These are phyloP conservation scores for Colostygia pectinataria DNA, from an alignment of 2,888 invertebrate genomes.

Conservation along the genomic window DNA sequence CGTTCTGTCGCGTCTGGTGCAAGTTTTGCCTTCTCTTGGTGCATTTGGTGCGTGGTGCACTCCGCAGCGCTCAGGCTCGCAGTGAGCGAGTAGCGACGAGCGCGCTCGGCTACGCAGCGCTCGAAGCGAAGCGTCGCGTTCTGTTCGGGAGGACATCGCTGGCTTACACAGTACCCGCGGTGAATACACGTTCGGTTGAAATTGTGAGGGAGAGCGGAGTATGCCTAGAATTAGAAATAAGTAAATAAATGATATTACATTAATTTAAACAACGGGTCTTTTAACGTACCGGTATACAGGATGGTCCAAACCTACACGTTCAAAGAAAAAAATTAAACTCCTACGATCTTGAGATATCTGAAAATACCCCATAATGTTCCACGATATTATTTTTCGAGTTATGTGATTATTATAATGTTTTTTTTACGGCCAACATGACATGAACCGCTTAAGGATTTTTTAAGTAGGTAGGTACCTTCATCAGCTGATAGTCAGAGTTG, in stretches of 20 bases:
- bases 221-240: no score
- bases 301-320: no score
- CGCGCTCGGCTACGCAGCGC: constrained; percentile 33
- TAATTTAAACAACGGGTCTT: no score
- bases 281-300: no score
- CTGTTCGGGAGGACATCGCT: constrained; percentile 29
- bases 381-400: no score
- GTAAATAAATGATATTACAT: no score
- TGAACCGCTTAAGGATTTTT: neutral
- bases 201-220: neutral
- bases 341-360: no score
- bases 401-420: no score
- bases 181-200: constrained; percentile 36
- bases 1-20: constrained; percentile 15
- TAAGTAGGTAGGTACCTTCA: constrained; percentile 27
- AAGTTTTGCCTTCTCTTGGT: neutral
- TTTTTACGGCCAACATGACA: no score
- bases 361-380: no score
- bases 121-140: constrained; percentile 36
- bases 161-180: constrained; percentile 41
- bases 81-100: constrained; percentile 26
- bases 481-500: constrained; percentile 18
- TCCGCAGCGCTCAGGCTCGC: constrained; percentile 32
- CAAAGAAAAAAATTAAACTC: no score
- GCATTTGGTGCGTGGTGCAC: constrained; percentile 35